Conservation (phyloP, 2,113 vertebrate genomes). For the Malurus cyaneus region DNA sequence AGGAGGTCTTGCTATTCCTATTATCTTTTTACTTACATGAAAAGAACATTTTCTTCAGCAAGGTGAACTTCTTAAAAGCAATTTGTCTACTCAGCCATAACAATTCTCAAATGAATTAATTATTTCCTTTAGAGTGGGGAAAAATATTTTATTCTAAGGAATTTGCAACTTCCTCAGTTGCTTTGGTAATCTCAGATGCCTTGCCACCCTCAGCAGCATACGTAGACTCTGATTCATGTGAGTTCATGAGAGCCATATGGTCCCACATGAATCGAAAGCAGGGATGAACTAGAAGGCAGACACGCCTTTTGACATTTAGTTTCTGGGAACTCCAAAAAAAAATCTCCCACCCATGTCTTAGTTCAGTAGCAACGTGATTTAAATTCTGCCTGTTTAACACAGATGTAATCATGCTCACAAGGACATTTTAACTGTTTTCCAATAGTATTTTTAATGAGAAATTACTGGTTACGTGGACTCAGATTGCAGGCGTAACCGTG, state of each 20-base stretch:
- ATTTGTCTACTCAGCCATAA: not conserved
- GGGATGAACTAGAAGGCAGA: slow-evolving; percentile 1
- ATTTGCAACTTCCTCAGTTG: not conserved
- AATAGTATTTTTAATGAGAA: not conserved
- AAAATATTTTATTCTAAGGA: not conserved
- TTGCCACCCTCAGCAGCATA: slow-evolving; percentile 26
- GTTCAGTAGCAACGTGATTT: slow-evolving; percentile 23
- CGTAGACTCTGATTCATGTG: slow-evolving; percentile 59
- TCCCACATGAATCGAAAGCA: not conserved
- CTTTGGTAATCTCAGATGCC: not conserved
- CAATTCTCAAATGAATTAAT: not conserved
- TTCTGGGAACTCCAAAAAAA: slow-evolving; percentile 52
- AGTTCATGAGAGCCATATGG: not conserved
- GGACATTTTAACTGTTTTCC: slow-evolving; percentile 27
- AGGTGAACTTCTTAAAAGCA: not conserved
- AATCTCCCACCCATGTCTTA: not conserved
- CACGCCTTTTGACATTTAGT: slow-evolving; percentile 33
- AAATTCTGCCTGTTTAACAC: slow-evolving; percentile 15
- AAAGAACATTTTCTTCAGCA: not conserved
- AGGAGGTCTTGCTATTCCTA: not conserved
- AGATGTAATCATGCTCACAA: not conserved
- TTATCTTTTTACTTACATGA: not conserved
- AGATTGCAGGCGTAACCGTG: not conserved
- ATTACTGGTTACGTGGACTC: not conserved
- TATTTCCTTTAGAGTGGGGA: not conserved